Evolutionary conservation across 1,140 invertebrate species (phyloP).

Genomic region (Melitaea cinxia): DNA sequence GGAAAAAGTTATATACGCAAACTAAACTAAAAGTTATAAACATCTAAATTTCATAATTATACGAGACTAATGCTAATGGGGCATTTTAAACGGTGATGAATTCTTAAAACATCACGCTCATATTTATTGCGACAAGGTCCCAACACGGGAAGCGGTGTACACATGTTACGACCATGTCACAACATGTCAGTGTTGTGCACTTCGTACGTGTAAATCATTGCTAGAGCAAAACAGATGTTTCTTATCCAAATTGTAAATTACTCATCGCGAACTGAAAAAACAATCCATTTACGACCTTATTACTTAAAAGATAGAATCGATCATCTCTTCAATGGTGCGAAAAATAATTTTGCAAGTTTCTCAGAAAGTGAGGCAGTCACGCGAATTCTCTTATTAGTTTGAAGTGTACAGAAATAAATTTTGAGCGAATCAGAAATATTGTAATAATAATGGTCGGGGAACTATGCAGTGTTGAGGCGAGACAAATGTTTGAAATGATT

Average conservation of each 20-base stretch:
- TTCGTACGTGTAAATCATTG: constrained; percentile 30
- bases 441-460: neutral
- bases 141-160: neutral
- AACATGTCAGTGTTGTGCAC: constrained; percentile 27
- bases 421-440: neutral
- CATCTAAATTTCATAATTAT: constrained; percentile 2
- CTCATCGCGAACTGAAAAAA: neutral
- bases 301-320: neutral
- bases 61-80: neutral
- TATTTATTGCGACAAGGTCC: neutral
- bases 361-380: neutral
- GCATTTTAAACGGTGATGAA: constrained; percentile 8
- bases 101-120: constrained; percentile 8
- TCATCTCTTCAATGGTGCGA: neutral
- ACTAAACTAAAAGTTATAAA: constrained; percentile 1
- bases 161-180: constrained; percentile 24
- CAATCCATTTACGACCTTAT: neutral
- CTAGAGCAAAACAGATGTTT: constrained; percentile 25
- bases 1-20: neutral
- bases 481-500: neutral
- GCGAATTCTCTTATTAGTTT: constrained; percentile 1
- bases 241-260: neutral
- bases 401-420: constrained; percentile 6
- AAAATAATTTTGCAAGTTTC: neutral
- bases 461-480: neutral